phyloP scores from a whole-genome alignment of 2,888 invertebrate species.

The Drosophila mayaguana region DNA sequence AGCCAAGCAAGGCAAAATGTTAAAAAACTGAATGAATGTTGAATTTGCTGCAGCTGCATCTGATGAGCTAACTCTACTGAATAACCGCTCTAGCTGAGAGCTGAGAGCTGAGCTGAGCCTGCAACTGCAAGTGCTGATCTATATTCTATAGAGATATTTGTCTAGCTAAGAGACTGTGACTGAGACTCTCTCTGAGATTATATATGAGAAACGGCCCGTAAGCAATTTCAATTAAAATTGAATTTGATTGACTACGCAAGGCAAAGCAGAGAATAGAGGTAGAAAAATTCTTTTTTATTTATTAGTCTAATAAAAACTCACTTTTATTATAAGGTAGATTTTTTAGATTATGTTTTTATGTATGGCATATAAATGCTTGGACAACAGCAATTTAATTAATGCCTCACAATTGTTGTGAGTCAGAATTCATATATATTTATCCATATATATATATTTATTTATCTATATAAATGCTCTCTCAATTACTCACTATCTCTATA shows the following conservation, averaged over 20 bases:
- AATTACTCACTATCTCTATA: not conserved
- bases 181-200: not conserved
- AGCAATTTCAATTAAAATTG: no score
- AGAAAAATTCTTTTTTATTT: no score
- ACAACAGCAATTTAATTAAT: not conserved
- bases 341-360: no score
- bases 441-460: not conserved
- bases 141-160: not conserved
- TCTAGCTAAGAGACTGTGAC: not conserved
- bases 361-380: not conserved
- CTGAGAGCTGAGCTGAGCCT: no score
- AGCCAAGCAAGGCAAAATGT: not conserved
- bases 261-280: no score
- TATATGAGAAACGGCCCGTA: no score
- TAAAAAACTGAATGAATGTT: not conserved
- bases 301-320: no score
- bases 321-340: no score
- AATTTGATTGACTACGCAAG: no score
- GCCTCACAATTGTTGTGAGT: no score
- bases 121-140: not conserved
- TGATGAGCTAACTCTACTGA: not conserved
- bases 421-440: no score
- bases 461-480: not conserved
- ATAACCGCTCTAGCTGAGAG: not conserved
- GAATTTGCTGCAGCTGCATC: not conserved